Evolutionary conservation across 2,888 invertebrate genomes (phyloP).

Genomic region (Coecobrya sp.): DNA sequence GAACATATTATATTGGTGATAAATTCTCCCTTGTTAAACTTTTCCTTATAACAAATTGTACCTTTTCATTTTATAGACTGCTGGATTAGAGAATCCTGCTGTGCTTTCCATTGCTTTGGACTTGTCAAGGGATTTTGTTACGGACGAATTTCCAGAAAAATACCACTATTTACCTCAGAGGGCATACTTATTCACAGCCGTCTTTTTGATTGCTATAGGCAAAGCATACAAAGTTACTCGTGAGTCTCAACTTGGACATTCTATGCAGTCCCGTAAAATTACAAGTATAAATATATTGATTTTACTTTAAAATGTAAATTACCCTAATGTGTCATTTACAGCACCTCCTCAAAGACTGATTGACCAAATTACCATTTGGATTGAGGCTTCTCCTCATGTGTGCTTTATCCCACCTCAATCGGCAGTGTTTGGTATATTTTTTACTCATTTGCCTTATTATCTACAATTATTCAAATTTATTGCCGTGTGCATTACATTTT

Average conservation of each 20-base stretch:
- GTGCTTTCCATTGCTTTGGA: conserved; percentile 76
- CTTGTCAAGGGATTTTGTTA: conserved; percentile 81
- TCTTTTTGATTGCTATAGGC: conserved; percentile 82
- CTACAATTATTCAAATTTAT: conserved; percentile 18
- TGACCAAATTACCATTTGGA: conserved; percentile 83
- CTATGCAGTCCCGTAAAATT: background rate
- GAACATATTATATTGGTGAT: too few species aligned
- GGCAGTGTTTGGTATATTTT: conserved; percentile 83
- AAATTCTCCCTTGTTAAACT: too few species aligned
- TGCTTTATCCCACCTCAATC: conserved; percentile 85
- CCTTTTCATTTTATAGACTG: conserved; percentile 49
- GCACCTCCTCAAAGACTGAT: conserved; percentile 82
- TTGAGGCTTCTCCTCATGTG: conserved; percentile 83
- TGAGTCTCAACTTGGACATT: conserved; percentile 53
- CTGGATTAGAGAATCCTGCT: conserved; percentile 79
- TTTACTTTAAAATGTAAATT: conserved; percentile 4
- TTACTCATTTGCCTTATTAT: conserved; percentile 30
- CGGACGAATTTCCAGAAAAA: conserved; percentile 80
- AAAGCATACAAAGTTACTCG: conserved; percentile 75
- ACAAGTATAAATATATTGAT: too few species aligned
- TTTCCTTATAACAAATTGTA: too few species aligned
- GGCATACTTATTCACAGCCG: conserved; percentile 81
- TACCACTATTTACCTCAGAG: conserved; percentile 81
- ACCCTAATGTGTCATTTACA: conserved; percentile 59
- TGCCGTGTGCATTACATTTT: background rate